These are phyloP conservation scores for Mormyrus hasselquistii DNA, from an alignment of 2,797 vertebrate species.

Conservation along the genomic window DNA sequence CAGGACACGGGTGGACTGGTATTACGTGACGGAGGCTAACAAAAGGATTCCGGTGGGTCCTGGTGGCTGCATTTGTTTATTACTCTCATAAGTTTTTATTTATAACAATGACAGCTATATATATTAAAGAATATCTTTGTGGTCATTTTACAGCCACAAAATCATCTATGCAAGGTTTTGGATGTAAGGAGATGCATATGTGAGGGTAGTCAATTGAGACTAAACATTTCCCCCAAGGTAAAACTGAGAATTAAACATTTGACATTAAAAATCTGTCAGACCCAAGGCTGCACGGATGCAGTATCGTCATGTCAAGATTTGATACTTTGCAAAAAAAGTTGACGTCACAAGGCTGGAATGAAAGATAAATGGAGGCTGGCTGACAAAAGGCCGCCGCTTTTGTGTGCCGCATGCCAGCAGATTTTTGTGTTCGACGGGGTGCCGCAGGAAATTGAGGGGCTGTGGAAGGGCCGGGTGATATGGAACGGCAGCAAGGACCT, in stretches of 20 bases:
- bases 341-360: neutral
- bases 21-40: conserved; percentile 49
- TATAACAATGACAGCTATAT: neutral
- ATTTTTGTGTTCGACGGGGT: conserved; percentile 36
- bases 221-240: neutral
- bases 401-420: conserved; percentile 9
- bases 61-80: neutral
- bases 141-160: neutral
- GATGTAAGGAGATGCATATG: neutral
- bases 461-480: conserved; percentile 68
- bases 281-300: neutral
- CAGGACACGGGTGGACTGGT: conserved; percentile 79
- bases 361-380: neutral
- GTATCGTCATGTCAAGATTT: neutral
- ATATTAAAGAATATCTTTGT: neutral
- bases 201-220: neutral
- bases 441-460: conserved; percentile 55
- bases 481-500: conserved; percentile 89
- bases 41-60: conserved; percentile 41
- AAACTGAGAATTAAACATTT: neutral
- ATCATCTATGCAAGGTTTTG: neutral
- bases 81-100: neutral
- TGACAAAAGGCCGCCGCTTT: neutral
- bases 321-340: neutral
- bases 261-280: neutral